A percentile compares a stretch with the other conserved stretches of the same genome.
phyloP scores from a whole-genome alignment of 2,797 vertebrate genomes.

The Macropodus opercularis region DNA sequence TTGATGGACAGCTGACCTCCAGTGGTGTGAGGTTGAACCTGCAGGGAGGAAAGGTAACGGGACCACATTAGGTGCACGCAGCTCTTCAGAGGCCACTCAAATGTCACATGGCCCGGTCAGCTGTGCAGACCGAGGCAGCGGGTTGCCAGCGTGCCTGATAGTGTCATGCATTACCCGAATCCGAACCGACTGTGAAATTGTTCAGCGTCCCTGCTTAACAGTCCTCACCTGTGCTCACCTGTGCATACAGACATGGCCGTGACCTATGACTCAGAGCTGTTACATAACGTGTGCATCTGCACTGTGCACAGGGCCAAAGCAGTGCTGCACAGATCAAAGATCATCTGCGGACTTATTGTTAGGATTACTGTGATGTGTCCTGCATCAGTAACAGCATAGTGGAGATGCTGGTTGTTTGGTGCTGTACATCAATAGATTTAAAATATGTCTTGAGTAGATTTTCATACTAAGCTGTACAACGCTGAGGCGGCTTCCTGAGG shows the following conservation, averaged over 20 bases:
- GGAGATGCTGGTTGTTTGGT: background rate
- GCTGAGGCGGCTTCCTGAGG: background rate
- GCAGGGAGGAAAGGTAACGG: conserved; percentile 26
- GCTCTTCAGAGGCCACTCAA: conserved; percentile 21
- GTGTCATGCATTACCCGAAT: conserved; percentile 5
- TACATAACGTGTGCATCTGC: conserved; percentile 38
- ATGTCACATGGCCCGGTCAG: conserved; percentile 39
- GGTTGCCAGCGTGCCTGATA: conserved; percentile 10
- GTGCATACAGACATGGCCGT: conserved; percentile 9
- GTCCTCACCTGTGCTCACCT: conserved; percentile 34
- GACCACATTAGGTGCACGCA: conserved; percentile 14
- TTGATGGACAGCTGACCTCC: conserved; percentile 51
- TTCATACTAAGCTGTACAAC: background rate
- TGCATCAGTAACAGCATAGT: no score
- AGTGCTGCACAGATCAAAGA: conserved; percentile 12
- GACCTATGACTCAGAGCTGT: conserved; percentile 9
- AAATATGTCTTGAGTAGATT: no score
- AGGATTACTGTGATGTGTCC: no score
- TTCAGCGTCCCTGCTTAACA: conserved; percentile 22
- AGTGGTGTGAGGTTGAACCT: conserved; percentile 33
- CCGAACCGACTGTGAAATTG: conserved; percentile 27
- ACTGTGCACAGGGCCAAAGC: background rate
- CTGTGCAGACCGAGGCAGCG: conserved; percentile 6
- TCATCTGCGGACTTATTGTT: conserved; percentile 36
- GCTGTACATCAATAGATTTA: background rate